Percentiles rank a stretch among this genome's conserved stretches.
Conservation (phyloP, 2,797 vertebrate genomes). For the Channallabes apus region DNA sequence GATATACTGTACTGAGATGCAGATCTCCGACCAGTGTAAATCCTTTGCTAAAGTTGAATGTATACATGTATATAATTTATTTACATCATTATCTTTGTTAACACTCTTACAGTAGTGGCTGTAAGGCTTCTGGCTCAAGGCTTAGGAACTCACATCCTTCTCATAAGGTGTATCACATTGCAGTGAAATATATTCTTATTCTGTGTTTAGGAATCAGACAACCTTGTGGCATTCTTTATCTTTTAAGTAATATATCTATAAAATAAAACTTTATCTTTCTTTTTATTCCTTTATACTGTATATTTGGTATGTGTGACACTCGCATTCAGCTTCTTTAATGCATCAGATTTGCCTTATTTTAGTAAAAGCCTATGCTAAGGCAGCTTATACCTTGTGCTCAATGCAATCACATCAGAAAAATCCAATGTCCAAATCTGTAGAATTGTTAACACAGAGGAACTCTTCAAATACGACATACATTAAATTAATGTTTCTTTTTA, state of each 20-base stretch:
- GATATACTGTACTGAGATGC: not conserved
- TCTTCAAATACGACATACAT: not conserved
- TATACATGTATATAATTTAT: not conserved
- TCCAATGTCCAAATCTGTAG: not conserved
- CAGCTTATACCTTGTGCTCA: not conserved
- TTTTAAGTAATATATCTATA: not conserved
- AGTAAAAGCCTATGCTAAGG: not conserved
- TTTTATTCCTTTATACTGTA: not conserved
- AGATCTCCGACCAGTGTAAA: not conserved
- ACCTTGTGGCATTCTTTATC: not conserved
- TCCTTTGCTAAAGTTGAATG: not conserved
- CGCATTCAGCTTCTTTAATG: not conserved
- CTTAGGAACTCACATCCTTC: not conserved
- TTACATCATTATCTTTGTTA: not conserved
- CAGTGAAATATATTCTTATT: not conserved
- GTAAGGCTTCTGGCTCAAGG: not conserved
- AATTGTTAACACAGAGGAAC: not conserved
- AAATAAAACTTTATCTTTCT: not conserved
- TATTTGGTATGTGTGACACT: not conserved
- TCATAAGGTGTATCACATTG: not conserved
- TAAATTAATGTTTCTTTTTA: conserved; percentile 21
- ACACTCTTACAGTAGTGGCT: not conserved
- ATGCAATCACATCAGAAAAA: conserved; percentile 3
- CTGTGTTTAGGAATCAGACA: not conserved
- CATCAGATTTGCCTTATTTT: not conserved